Conservation (phyloP, 2,113 vertebrate genomes). For the Crotalus tigris region DNA sequence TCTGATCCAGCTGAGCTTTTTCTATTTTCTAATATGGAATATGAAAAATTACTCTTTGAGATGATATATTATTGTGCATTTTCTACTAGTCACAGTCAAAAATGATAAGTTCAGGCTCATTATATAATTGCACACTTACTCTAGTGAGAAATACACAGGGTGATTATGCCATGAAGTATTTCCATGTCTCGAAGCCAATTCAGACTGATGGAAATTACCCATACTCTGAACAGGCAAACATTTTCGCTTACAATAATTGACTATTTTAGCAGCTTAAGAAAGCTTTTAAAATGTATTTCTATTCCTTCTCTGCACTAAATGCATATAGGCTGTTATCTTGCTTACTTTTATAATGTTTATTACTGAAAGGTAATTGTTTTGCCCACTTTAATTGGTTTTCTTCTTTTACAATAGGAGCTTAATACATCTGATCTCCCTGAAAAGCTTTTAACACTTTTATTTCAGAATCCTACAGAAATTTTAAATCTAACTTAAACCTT, state of each 20-base stretch:
- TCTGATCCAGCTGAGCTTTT: background rate
- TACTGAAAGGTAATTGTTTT: slow-evolving; percentile 3
- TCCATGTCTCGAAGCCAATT: background rate
- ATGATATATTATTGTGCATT: background rate
- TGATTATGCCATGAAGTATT: background rate
- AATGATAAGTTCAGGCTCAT: background rate
- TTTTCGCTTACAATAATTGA: background rate
- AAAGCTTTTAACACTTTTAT: slow-evolving; percentile 14
- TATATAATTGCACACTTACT: background rate
- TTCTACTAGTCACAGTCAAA: background rate
- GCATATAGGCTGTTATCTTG: background rate
- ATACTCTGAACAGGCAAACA: background rate
- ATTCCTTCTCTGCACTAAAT: background rate
- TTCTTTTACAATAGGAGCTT: background rate
- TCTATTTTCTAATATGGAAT: background rate
- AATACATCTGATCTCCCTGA: background rate
- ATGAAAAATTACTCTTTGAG: background rate
- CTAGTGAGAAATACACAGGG: background rate
- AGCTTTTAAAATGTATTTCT: background rate
- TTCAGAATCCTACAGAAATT: slow-evolving; percentile 5
- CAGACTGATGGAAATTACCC: background rate
- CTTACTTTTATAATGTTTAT: slow-evolving; percentile 3
- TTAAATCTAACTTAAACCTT: background rate
- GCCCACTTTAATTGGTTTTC: slow-evolving; percentile 7
- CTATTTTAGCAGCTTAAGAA: background rate